Conservation (phyloP, 2,797 vertebrate species). For the Podargus strigoides region DNA sequence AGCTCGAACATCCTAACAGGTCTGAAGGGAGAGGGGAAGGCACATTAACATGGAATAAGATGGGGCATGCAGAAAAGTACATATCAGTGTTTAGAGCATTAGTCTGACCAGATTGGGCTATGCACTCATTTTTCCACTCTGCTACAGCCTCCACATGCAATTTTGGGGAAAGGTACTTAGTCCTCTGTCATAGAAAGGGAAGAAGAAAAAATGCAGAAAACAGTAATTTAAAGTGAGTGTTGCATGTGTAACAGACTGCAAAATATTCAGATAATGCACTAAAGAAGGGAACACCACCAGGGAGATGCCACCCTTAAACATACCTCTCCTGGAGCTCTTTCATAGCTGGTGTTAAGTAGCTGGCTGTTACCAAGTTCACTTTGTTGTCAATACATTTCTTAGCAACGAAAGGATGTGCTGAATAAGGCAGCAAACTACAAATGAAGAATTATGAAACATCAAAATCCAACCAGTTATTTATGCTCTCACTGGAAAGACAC, state of each 20-base stretch:
- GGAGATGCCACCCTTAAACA: not conserved
- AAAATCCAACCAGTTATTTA: not conserved
- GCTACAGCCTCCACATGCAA: not conserved
- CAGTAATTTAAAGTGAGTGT: not conserved
- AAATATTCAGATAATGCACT: not conserved
- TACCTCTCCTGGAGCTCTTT: conserved; percentile 82
- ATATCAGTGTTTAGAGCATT: not conserved
- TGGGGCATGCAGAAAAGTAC: not conserved
- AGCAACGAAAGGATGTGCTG: conserved; percentile 85
- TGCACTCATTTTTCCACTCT: not conserved
- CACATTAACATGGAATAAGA: not conserved
- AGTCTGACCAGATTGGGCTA: not conserved
- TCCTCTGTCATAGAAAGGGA: not conserved
- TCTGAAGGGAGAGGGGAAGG: not conserved
- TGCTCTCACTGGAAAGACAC: not conserved
- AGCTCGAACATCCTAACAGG: not conserved
- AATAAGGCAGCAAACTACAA: conserved; percentile 86
- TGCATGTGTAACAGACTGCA: not conserved
- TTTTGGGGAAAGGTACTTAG: not conserved
- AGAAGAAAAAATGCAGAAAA: not conserved
- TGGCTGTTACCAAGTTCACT: conserved; percentile 93
- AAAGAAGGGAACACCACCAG: not conserved
- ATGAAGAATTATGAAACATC: not conserved
- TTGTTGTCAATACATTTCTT: conserved; percentile 88
- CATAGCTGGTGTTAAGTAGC: conserved; percentile 90